These are phyloP conservation scores for Arrhopalites spinosus DNA, from an alignment of 2,888 invertebrate species.

Conservation along the genomic window DNA sequence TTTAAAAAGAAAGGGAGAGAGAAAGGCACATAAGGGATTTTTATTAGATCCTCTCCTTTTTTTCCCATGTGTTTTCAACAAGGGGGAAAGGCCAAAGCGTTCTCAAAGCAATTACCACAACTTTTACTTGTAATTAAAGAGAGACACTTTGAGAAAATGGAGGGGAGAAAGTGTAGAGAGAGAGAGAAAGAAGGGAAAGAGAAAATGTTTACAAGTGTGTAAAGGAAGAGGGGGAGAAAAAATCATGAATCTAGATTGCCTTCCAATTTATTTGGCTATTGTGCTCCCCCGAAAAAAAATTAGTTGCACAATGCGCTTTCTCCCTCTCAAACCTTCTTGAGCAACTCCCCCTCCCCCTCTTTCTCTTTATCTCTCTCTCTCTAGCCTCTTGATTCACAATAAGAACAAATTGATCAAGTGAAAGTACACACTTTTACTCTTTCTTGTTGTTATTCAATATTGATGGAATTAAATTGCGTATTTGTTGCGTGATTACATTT, in stretches of 20 bases:
- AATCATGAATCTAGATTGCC: constrained; percentile 33
- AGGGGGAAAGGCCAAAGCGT: constrained; percentile 1
- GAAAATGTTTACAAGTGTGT: neutral
- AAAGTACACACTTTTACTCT: neutral
- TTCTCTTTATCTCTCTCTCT: neutral
- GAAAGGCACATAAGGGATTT: neutral
- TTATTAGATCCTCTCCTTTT: too few species aligned
- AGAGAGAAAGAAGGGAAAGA: neutral
- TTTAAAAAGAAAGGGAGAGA: neutral
- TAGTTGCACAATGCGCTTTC: constrained; percentile 23
- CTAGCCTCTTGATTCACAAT: neutral
- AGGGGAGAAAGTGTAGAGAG: neutral
- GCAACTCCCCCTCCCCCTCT: neutral
- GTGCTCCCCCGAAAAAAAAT: constrained; percentile 27
- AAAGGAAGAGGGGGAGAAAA: constrained; percentile 1
- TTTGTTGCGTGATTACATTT: neutral
- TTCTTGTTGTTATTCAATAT: too few species aligned
- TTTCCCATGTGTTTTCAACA: neutral
- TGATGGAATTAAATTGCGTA: neutral
- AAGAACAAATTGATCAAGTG: neutral
- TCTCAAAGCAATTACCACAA: constrained; percentile 33
- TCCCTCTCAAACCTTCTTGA: constrained; percentile 12
- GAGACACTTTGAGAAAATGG: constrained; percentile 15
- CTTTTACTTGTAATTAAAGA: constrained; percentile 35
- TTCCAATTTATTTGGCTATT: constrained; percentile 34